phyloP scores from a whole-genome alignment of 2,797 vertebrate species.

The Notoglanidium macrostoma region DNA sequence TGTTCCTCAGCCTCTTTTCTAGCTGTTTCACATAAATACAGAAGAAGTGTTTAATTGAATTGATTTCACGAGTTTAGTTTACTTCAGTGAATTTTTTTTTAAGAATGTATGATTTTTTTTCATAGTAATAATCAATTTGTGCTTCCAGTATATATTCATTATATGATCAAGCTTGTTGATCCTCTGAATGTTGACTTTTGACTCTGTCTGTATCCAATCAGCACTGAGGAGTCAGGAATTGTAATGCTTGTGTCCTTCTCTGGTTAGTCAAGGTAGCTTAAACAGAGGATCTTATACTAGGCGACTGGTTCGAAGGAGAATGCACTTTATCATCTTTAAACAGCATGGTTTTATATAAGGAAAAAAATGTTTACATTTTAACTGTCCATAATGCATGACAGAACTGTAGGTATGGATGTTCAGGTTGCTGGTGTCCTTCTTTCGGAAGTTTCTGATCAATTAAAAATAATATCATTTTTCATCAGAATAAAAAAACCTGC shows the following conservation, averaged over 20 bases:
- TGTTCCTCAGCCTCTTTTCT: constrained; percentile 1
- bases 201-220: constrained; percentile 28
- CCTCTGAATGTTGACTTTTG: constrained; percentile 33
- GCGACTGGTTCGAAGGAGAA: neutral
- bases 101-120: neutral
- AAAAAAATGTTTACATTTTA: constrained; percentile 47
- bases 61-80: neutral
- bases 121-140: neutral
- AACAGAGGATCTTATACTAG: neutral
- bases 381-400: constrained; percentile 75
- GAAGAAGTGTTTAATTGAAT: neutral
- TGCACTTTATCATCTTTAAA: constrained; percentile 35
- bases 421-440: constrained; percentile 68
- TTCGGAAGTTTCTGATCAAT: constrained; percentile 61
- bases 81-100: neutral
- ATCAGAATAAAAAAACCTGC: neutral
- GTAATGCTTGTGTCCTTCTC: constrained; percentile 28
- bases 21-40: neutral
- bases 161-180: constrained; percentile 44
- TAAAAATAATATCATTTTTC: neutral
- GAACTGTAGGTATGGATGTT: constrained; percentile 71
- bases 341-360: constrained; percentile 50
- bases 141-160: constrained; percentile 40
- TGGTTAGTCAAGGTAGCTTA: constrained; percentile 23
- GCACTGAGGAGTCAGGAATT: constrained; percentile 30